These are phyloP conservation scores for Stichodactyla helianthus DNA, from an alignment of 64 coral and sea anemone genomes.

Conservation along the genomic window DNA sequence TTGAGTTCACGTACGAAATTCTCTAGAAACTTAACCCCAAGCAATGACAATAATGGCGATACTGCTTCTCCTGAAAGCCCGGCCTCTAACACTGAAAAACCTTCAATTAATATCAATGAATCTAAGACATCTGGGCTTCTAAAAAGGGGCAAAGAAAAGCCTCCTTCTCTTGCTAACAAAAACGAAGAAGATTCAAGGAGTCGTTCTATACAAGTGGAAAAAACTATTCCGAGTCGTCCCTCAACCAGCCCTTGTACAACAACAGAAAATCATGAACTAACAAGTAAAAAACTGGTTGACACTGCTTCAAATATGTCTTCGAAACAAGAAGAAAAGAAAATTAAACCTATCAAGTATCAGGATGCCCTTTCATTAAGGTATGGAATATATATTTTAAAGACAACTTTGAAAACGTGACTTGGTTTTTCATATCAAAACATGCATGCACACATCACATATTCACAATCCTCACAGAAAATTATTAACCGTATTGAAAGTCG, in stretches of 20 bases:
- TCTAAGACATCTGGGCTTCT: conserved; percentile 31
- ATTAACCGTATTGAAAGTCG: neutral
- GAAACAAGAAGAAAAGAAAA: conserved; percentile 34
- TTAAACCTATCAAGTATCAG: conserved; percentile 31
- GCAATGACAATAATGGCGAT: conserved; percentile 12
- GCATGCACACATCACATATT: neutral
- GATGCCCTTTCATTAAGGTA: conserved; percentile 84
- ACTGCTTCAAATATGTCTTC: neutral
- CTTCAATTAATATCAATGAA: neutral
- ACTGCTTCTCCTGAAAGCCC: neutral
- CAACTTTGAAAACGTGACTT: neutral
- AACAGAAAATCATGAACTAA: neutral
- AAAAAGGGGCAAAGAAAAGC: conserved; percentile 49
- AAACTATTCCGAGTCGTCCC: neutral
- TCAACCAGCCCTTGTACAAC: neutral
- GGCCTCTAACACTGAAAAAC: neutral
- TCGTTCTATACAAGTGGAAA: neutral
- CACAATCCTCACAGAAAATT: neutral
- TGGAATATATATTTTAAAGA: neutral
- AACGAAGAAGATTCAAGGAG: neutral
- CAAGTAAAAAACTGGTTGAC: neutral
- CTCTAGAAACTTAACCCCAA: conserved; percentile 14
- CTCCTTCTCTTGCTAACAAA: neutral
- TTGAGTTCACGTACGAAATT: conserved; percentile 20
- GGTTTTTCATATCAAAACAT: neutral